Conservation (phyloP, 35 echinoderm and acorn worm species). For the Ptychodera flava region DNA sequence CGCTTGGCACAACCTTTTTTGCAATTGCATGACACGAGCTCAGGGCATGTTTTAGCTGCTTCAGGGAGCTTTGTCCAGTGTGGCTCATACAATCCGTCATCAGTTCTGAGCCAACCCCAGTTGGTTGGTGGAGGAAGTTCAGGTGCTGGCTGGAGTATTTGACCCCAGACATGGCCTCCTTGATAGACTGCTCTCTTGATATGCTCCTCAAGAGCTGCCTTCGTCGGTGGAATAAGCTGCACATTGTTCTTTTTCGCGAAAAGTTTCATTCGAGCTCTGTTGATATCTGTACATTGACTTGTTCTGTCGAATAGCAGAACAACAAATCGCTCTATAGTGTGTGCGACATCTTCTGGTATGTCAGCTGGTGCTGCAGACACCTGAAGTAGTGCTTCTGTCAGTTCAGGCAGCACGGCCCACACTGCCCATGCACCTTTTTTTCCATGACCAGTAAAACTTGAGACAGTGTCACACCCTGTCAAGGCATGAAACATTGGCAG, state of each 20-base stretch:
- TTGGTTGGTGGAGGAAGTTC: background rate
- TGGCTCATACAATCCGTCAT: background rate
- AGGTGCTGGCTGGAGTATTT: constrained; percentile 36
- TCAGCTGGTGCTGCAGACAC: background rate
- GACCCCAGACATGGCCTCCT: constrained; percentile 5
- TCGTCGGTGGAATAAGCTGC: constrained; percentile 16
- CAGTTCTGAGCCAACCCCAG: constrained; percentile 38
- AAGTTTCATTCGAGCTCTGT: too few species aligned
- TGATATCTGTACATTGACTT: background rate
- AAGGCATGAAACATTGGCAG: constrained; percentile 37
- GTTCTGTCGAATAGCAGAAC: constrained; percentile 43
- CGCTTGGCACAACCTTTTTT: constrained; percentile 47
- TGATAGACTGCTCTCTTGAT: too few species aligned
- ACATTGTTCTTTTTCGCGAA: constrained; percentile 10
- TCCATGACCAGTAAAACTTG: constrained; percentile 21
- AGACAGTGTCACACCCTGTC: constrained; percentile 37
- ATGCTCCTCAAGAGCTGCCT: constrained; percentile 12
- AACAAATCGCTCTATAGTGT: constrained; percentile 33
- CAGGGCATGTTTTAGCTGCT: constrained; percentile 50
- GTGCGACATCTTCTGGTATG: constrained; percentile 26
- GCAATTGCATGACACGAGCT: constrained; percentile 45
- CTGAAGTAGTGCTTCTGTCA: constrained; percentile 25
- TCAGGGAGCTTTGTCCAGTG: constrained; percentile 56
- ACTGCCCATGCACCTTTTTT: constrained; percentile 35
- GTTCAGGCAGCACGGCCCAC: constrained; percentile 35